Evolutionary conservation across 2,797 vertebrate genomes (phyloP).

Genomic region (Avahi laniger): DNA sequence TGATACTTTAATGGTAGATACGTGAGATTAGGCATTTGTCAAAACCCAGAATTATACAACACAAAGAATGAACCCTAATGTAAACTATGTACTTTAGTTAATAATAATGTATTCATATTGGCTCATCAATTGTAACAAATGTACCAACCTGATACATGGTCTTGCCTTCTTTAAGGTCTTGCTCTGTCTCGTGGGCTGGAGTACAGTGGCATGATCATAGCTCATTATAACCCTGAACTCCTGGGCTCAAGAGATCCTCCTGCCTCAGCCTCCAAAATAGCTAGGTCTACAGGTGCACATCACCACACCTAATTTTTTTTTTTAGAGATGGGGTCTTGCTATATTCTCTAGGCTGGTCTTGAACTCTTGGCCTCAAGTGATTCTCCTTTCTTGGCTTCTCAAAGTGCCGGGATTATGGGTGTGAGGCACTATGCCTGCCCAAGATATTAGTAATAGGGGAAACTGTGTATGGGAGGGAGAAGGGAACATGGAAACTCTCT

Average conservation of each 20-base stretch:
- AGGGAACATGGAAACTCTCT: not conserved
- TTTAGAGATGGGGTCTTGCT: not conserved
- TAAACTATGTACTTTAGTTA: not conserved
- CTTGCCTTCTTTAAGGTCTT: not conserved
- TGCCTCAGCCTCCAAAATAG: not conserved
- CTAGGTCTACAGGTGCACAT: not conserved
- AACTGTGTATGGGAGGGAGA: not conserved
- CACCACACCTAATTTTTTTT: not conserved
- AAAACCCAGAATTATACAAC: not conserved
- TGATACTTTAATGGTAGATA: not conserved
- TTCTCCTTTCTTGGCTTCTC: not conserved
- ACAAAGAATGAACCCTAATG: not conserved
- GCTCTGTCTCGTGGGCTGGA: not conserved
- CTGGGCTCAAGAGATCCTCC: not conserved
- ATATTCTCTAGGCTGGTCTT: not conserved
- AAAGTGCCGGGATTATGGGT: not conserved
- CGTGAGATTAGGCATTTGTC: not conserved
- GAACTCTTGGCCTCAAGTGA: not conserved
- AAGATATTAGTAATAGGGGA: not conserved
- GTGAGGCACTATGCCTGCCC: not conserved
- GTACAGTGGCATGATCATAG: not conserved
- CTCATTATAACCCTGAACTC: not conserved
- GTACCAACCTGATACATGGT: not conserved
- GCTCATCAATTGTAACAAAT: not conserved
- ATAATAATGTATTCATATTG: not conserved